Evolutionary conservation across 1,140 invertebrate species (phyloP).

Genomic region (Megathymus violae): DNA sequence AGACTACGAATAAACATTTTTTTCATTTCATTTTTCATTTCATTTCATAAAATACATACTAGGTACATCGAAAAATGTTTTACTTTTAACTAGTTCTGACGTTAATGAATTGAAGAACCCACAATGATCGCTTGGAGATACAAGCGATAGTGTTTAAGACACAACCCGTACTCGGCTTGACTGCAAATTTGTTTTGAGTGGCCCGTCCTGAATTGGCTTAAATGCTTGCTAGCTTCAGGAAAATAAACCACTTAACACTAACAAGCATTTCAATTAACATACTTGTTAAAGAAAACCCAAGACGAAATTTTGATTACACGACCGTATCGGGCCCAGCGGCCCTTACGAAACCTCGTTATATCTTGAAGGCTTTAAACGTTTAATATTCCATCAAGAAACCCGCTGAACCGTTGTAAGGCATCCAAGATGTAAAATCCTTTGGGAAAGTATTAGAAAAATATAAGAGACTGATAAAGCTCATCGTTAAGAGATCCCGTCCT

Average conservation of each 20-base stretch:
- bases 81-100: too few species aligned
- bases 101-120: too few species aligned
- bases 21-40: too few species aligned
- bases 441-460: slow-evolving; percentile 80
- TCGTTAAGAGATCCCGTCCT: slow-evolving; percentile 63
- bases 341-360: slow-evolving; percentile 49
- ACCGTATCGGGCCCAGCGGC: slow-evolving; percentile 46
- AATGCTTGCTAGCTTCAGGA: not conserved
- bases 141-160: too few species aligned
- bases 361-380: slow-evolving; percentile 49
- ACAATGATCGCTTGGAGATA: too few species aligned
- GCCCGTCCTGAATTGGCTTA: not conserved
- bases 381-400: slow-evolving; percentile 62
- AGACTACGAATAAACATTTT: too few species aligned
- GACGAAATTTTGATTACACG: slow-evolving; percentile 52
- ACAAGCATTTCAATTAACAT: slow-evolving; percentile 9
- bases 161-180: too few species aligned
- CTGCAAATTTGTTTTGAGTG: not conserved
- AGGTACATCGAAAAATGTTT: too few species aligned
- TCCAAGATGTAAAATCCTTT: slow-evolving; percentile 71
- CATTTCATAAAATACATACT: too few species aligned
- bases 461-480: slow-evolving; percentile 74
- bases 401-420: slow-evolving; percentile 56
- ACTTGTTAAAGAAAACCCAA: slow-evolving; percentile 18
- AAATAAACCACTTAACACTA: not conserved